These are phyloP conservation scores for Erebia aethiops DNA, from an alignment of 2,888 invertebrate species.

Conservation along the genomic window DNA sequence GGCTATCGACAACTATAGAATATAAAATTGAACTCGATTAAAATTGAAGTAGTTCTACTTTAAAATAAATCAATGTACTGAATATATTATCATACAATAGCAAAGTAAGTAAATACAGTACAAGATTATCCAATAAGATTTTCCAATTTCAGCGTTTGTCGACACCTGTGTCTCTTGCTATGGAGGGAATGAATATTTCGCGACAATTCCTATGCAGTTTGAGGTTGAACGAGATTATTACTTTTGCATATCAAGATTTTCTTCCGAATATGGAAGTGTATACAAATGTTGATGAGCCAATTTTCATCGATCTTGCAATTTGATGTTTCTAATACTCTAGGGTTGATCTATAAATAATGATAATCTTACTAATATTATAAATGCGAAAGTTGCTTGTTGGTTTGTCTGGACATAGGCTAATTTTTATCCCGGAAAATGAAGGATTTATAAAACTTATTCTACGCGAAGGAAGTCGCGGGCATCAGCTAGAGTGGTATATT, in stretches of 20 bases:
- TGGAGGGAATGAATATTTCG: conserved; percentile 51
- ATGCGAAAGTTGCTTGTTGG: too few species aligned
- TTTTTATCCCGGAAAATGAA: too few species aligned
- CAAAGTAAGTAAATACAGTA: conserved; percentile 43
- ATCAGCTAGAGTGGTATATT: too few species aligned
- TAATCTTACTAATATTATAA: too few species aligned
- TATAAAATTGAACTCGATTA: too few species aligned
- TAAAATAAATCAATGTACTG: background rate
- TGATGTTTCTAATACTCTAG: background rate
- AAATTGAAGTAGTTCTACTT: background rate
- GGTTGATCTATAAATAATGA: too few species aligned
- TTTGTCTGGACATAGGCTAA: too few species aligned
- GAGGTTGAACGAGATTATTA: conserved; percentile 13
- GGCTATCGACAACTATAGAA: too few species aligned
- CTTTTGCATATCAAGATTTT: conserved; percentile 15
- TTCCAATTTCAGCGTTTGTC: conserved; percentile 51
- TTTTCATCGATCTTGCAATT: background rate
- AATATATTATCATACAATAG: conserved; percentile 19
- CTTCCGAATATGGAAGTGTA: background rate
- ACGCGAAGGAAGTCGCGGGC: too few species aligned
- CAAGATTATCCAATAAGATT: conserved; percentile 49
- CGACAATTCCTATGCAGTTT: conserved; percentile 41
- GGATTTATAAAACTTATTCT: too few species aligned
- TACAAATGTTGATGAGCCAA: background rate
- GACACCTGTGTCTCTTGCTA: conserved; percentile 50